These are phyloP conservation scores for Cherax destructor DNA, from an alignment of 1,140 invertebrate species.

Conservation along the genomic window DNA sequence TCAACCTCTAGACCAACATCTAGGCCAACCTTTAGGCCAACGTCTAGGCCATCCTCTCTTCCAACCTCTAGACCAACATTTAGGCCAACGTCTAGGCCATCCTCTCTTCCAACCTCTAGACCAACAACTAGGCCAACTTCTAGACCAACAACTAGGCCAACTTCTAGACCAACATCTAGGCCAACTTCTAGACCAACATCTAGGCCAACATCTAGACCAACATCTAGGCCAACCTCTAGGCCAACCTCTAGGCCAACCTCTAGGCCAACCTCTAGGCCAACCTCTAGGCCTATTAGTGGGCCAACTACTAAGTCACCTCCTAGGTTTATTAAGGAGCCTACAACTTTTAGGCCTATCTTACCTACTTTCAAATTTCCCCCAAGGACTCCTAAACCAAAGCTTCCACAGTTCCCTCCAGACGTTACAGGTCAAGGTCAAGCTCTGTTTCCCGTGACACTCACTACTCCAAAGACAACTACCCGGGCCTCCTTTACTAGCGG, in stretches of 20 bases:
- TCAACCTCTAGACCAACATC: slow-evolving; percentile 1
- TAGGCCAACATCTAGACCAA: neutral
- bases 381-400: slow-evolving; percentile 74
- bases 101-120: neutral
- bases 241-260: neutral
- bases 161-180: no score
- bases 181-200: slow-evolving; percentile 17
- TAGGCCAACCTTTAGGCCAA: slow-evolving; percentile 11
- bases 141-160: neutral
- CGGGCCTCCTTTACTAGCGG: slow-evolving; percentile 4
- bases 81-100: neutral
- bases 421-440: slow-evolving; percentile 74
- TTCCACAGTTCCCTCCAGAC: neutral
- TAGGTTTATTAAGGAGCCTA: no score
- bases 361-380: neutral
- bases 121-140: neutral
- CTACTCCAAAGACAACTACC: slow-evolving; percentile 54
- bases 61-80: neutral
- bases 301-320: neutral
- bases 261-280: neutral
- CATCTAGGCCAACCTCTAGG: neutral
- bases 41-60: neutral
- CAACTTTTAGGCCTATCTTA: neutral
- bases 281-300: neutral
- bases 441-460: slow-evolving; percentile 59